phyloP scores from a whole-genome alignment of 2,113 vertebrate genomes.

The Chlamydotis undulata region DNA sequence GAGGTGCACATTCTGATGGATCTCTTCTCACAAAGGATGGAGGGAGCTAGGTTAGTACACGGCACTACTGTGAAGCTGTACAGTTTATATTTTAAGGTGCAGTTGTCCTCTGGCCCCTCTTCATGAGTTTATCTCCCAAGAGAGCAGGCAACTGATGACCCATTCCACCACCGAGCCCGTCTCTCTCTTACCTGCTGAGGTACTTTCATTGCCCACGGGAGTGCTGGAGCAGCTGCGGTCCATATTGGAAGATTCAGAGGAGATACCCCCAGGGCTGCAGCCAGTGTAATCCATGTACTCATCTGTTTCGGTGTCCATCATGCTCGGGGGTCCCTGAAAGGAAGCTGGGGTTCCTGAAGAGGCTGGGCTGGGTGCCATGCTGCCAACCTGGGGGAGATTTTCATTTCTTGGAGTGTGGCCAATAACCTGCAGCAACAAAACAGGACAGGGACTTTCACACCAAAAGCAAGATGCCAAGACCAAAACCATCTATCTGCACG shows the following conservation, averaged over 20 bases:
- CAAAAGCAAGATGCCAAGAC: not conserved
- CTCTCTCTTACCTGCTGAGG: conserved; percentile 85
- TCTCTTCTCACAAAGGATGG: not conserved
- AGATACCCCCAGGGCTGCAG: conserved; percentile 90
- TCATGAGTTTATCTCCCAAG: not conserved
- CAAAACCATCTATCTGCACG: conserved; percentile 27
- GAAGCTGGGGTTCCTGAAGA: conserved; percentile 75
- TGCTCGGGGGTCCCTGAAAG: conserved; percentile 76
- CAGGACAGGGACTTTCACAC: not conserved
- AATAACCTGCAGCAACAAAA: conserved; percentile 68
- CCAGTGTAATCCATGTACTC: conserved; percentile 94
- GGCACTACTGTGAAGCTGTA: not conserved
- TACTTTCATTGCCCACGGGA: conserved; percentile 93
- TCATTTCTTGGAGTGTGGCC: conserved; percentile 75
- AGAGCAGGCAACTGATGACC: not conserved
- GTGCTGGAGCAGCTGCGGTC: conserved; percentile 98
- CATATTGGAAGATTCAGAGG: conserved; percentile 95
- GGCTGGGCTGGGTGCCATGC: conserved; percentile 73
- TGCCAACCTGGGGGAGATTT: conserved; percentile 72
- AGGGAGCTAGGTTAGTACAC: not conserved
- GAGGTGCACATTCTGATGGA: not conserved
- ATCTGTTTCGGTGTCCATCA: conserved; percentile 88
- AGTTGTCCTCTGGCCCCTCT: not conserved
- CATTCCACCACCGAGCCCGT: not conserved
- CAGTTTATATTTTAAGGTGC: not conserved